These are phyloP conservation scores for Lutraria rhynchaena DNA, from an alignment of 1,140 invertebrate species.

Conservation along the genomic window DNA sequence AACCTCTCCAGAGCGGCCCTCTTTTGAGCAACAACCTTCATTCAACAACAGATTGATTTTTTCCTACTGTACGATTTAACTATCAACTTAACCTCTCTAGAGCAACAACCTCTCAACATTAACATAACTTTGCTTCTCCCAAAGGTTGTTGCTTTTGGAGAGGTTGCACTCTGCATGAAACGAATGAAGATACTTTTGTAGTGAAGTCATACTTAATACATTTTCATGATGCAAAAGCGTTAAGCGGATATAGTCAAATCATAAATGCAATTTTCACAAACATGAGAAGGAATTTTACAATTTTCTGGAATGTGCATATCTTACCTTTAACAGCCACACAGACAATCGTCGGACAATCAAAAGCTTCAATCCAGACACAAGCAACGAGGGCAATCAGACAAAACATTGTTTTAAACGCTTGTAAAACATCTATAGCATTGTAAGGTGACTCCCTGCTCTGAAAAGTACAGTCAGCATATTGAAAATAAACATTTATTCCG, in stretches of 20 bases:
- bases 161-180: neutral
- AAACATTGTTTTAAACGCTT: slow-evolving; percentile 16
- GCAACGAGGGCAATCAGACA: slow-evolving; percentile 5
- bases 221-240: neutral
- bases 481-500: too few relatives aligned
- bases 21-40: too few relatives aligned
- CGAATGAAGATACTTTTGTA: neutral
- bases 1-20: too few relatives aligned
- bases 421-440: slow-evolving; percentile 28
- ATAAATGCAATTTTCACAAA: neutral
- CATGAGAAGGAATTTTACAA: too few relatives aligned
- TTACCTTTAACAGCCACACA: slow-evolving; percentile 16
- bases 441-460: neutral
- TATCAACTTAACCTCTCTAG: too few relatives aligned
- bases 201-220: neutral
- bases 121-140: too few relatives aligned
- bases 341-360: neutral
- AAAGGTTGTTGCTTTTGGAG: neutral
- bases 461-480: too few relatives aligned
- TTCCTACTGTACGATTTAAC: too few relatives aligned
- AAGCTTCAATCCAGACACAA: slow-evolving; percentile 25
- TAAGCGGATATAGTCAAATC: neutral
- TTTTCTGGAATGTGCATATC: too few relatives aligned
- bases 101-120: too few relatives aligned
- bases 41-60: too few relatives aligned